Evolutionary conservation across 1,140 invertebrate species (phyloP), one percentile per base, ranked within the genome.

Genomic region (Drosophila tristis): DNA sequence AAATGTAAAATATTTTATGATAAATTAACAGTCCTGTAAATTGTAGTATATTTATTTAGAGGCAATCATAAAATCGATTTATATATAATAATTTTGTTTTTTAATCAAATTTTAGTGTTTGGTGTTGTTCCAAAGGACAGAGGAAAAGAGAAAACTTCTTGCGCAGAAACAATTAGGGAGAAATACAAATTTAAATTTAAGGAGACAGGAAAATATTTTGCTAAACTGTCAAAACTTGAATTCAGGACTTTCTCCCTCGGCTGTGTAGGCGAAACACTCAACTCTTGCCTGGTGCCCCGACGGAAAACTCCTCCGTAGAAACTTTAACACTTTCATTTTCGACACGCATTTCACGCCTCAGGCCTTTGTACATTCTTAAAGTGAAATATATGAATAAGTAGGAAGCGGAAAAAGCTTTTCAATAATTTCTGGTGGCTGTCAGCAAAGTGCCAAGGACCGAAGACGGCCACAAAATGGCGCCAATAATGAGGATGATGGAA

Each of bases 311-410:
- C 29, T 68, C 51, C 23, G 26, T 57, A 54, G 61, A 65, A 16
- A 16, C 16, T 16, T 20, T 20, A 1, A 20, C 1, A 2, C 20
- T 20, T 20, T 20, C 47, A 54, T 51, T 51, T 51, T 53, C 64
- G 59, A 56, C 71, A 74, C 45, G 58, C 68, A 73, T 64, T 63
- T 74, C 59, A 42, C 50, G 68, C 59, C 71, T 11, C 20, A 62
- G 60, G 73, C n/a, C n/a, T 76, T 61, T 76, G 74, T 42, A 68
- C 54, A 68, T 76, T 55, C 61, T 76, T 49, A 55, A 76, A 76
- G 51, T 20, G 67, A 76, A 68, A 50, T 56, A 67, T 61, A 76
- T 68, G 53, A 55, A 68, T 76, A 66, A 55, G 49, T 68, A 45
- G 47, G 39, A 26, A 56, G 72, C 45, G 65, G 58, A 54, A 76